phyloP scores from a whole-genome alignment of 2,888 invertebrate species.

The Tachina lurida region DNA sequence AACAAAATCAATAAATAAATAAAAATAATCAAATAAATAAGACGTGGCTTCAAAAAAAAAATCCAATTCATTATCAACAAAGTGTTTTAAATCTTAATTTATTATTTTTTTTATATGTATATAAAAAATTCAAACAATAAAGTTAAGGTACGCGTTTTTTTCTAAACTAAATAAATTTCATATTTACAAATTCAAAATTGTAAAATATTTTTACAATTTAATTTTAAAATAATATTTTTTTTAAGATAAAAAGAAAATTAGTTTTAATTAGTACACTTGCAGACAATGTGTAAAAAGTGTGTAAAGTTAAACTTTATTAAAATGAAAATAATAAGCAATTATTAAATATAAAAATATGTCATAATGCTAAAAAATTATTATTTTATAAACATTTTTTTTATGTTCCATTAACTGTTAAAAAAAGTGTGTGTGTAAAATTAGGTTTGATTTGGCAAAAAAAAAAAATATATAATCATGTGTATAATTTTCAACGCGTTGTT shows the following conservation, averaged over 20 bases:
- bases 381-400: neutral
- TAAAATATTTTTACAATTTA: constrained; percentile 67
- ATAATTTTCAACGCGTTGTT: too few species aligned
- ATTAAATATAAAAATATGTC: constrained; percentile 70
- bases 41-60: constrained; percentile 62
- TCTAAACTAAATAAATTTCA: constrained; percentile 37
- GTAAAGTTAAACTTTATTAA: constrained; percentile 68
- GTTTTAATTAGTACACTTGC: constrained; percentile 83
- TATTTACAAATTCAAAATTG: constrained; percentile 70
- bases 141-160: constrained; percentile 62
- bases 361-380: constrained; percentile 11
- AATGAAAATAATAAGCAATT: constrained; percentile 46
- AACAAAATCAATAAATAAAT: too few species aligned
- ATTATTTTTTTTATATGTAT: constrained; percentile 16
- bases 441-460: neutral
- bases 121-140: constrained; percentile 44
- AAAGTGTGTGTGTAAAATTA: constrained; percentile 38
- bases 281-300: constrained; percentile 83
- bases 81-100: constrained; percentile 49
- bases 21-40: constrained; percentile 63
- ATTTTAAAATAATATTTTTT: constrained; percentile 48
- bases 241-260: constrained; percentile 48
- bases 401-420: constrained; percentile 2
- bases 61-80: constrained; percentile 53
- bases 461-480: neutral